Conservation (phyloP, 2,113 vertebrate species). For the Caranx melampygus region DNA sequence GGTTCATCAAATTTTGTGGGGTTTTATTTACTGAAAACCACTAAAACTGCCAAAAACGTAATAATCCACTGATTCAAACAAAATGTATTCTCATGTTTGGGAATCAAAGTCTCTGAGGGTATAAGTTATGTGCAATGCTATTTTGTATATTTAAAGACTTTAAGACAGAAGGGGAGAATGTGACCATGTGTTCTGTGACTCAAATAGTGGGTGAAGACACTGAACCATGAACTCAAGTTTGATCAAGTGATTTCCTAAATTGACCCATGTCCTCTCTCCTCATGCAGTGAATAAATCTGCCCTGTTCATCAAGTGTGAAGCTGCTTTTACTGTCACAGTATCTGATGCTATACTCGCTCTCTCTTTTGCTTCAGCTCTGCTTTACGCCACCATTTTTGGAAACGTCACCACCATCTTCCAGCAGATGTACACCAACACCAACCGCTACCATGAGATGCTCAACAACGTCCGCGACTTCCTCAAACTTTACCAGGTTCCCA, state of each 20-base stretch:
- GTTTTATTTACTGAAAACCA: too few relatives aligned
- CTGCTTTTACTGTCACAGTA: not conserved
- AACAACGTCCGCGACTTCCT: conserved; percentile 99
- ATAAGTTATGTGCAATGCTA: not conserved
- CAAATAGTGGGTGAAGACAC: too few relatives aligned
- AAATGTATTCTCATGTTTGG: not conserved
- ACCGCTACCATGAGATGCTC: conserved; percentile 98
- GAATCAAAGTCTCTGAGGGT: too few relatives aligned
- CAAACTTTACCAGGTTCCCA: conserved; percentile 98
- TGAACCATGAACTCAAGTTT: not conserved
- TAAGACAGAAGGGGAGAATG: too few relatives aligned
- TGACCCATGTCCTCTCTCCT: not conserved
- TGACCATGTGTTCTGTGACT: too few relatives aligned
- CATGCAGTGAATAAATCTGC: not conserved
- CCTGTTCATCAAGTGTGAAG: not conserved
- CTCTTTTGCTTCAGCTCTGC: conserved; percentile 88
- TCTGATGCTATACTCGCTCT: not conserved
- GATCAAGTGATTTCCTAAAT: not conserved
- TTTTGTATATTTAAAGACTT: not conserved
- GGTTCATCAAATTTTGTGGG: too few relatives aligned
- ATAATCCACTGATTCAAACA: not conserved
- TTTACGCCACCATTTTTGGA: conserved; percentile 99
- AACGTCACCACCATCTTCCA: conserved; percentile 99
- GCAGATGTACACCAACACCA: conserved; percentile 99
- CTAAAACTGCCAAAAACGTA: too few relatives aligned